phyloP scores from a whole-genome alignment of 2,113 vertebrate genomes.

The Coregonus clupeaformis region DNA sequence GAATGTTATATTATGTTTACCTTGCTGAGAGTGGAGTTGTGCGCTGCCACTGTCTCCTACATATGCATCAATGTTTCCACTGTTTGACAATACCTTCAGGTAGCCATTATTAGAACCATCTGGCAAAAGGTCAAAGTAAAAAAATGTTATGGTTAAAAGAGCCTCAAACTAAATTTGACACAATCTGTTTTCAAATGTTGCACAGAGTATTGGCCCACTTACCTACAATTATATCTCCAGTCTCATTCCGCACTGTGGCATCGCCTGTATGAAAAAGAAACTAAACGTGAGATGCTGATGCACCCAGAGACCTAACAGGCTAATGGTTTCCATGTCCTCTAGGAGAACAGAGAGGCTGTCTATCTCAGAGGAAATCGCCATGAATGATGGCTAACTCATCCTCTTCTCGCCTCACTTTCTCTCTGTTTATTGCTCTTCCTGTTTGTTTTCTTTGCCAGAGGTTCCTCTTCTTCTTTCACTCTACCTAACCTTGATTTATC shows the following conservation, averaged over 20 bases:
- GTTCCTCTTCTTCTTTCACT: too few relatives aligned
- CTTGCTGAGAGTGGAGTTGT: constrained; percentile 79
- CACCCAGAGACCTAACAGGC: not conserved
- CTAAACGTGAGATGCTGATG: not conserved
- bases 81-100: constrained; percentile 78
- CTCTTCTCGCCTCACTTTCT: not conserved
- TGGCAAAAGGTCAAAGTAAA: constrained; percentile 54
- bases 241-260: constrained; percentile 57
- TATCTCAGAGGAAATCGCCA: constrained; percentile 26
- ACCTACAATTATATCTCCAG: constrained; percentile 71
- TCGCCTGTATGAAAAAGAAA: constrained; percentile 54
- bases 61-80: constrained; percentile 84
- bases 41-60: constrained; percentile 84
- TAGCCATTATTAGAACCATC: constrained; percentile 83
- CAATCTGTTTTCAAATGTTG: not conserved
- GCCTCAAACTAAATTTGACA: not conserved
- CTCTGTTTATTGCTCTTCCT: not conserved
- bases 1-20: constrained; percentile 56
- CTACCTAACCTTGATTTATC: too few relatives aligned
- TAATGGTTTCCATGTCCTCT: constrained; percentile 41
- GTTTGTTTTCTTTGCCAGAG: too few relatives aligned
- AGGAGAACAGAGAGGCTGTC: not conserved
- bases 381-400: constrained; percentile 21
- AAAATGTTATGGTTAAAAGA: not conserved
- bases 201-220: constrained; percentile 26